These are phyloP conservation scores for Sphinx pinastri DNA, from an alignment of 2,888 invertebrate genomes.

Conservation along the genomic window DNA sequence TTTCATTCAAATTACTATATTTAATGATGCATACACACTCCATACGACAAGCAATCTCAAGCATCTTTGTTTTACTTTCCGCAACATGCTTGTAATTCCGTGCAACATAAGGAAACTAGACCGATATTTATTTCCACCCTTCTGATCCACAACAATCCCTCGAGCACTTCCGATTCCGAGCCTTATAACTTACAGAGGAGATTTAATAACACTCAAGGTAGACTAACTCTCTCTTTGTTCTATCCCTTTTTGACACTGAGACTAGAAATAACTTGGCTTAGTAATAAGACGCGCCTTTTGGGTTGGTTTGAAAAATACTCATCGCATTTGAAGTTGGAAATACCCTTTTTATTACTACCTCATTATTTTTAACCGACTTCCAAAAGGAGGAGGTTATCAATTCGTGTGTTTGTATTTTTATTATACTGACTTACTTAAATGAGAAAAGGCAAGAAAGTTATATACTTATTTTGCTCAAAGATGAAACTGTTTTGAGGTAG, in stretches of 20 bases:
- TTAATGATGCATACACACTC: neutral
- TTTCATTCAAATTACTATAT: neutral
- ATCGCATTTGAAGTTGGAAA: neutral
- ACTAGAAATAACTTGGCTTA: neutral
- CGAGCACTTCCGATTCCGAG: slow-evolving; percentile 12
- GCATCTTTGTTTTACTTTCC: neutral
- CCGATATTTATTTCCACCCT: slow-evolving; percentile 3
- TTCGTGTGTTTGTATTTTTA: no score
- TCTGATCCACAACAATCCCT: slow-evolving; percentile 5
- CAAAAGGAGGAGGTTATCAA: no score
- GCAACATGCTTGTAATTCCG: neutral
- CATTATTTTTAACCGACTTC: neutral
- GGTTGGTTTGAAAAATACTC: neutral
- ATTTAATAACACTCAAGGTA: slow-evolving; percentile 17
- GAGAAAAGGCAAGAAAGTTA: no score
- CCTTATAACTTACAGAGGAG: slow-evolving; percentile 13
- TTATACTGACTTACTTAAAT: no score
- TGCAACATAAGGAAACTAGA: neutral
- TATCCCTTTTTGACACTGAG: neutral
- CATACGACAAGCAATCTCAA: neutral
- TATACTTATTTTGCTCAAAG: no score
- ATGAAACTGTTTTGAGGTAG: no score
- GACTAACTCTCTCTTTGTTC: slow-evolving; percentile 6
- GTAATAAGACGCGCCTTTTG: neutral
- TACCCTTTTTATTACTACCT: neutral